Evolutionary conservation across 2,888 invertebrate species (phyloP), one percentile per base, ranked within the genome.

Genomic region (Microdon myrmicae): DNA sequence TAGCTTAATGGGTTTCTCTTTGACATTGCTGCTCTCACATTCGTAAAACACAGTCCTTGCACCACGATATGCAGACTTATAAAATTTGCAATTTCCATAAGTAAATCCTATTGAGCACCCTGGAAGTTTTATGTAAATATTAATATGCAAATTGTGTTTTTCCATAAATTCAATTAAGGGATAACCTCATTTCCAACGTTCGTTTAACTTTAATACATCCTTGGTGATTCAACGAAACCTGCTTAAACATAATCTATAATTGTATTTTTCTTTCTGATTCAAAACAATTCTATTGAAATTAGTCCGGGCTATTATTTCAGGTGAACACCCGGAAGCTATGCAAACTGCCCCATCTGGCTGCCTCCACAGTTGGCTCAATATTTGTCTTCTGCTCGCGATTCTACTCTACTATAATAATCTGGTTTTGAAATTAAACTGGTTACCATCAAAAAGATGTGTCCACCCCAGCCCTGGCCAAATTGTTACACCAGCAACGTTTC

Each of bases 271-370:
- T 12, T 47, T 54, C 44, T 38, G 49, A 51, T 47, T 51, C 51
- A 45, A 54, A 32, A 66, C 77, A 79, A 78, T 75, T 75, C 74
- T 76, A 73, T 77, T 79, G 74, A 79, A 77, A 78, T 77, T 75
- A 80, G 79, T 79, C 75, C 79, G 79, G 72, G 76, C 80, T 70
- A 78, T 80, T 71, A 79, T 80, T 80, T 78, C 80, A 80, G 80
- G 80, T 78, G 80, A 80, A 79, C 80, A 80, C 75, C 80, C 80
- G 68, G 80, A 80, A 72, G 80, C 80, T 59, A 80, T 80, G 80
- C 80, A 80, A 77, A 80, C 80, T 67, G 80, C 79, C 66, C 77
- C 80, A 71, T 77, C 80, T 69, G 79, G 79, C 44, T 79, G 79
- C 71, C 76, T 75, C 71, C 76, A 78, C 69, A 79, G 75, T 73